phyloP scores from a whole-genome alignment of 1,140 invertebrate genomes.

The Apolygus lucorum region DNA sequence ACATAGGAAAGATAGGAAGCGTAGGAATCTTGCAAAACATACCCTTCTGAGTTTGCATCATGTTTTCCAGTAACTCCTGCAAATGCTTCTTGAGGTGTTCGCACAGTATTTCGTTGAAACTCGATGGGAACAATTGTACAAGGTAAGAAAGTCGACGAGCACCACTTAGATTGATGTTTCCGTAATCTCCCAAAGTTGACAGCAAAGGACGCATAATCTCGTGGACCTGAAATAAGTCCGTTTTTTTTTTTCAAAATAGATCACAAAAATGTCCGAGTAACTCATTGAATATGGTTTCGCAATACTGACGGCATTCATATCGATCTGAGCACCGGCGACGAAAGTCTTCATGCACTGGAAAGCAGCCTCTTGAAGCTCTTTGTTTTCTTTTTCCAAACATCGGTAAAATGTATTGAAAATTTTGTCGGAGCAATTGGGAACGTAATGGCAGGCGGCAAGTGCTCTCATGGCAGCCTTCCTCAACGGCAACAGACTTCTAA shows the following conservation, averaged over 20 bases:
- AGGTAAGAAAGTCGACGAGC: conserved; percentile 82
- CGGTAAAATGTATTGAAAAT: conserved; percentile 88
- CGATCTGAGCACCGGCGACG: conserved; percentile 66
- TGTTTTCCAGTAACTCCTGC: conserved; percentile 61
- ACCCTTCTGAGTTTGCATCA: conserved; percentile 65
- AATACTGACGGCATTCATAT: conserved; percentile 58
- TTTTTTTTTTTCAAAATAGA: too few species aligned
- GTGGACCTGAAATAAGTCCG: conserved; percentile 49
- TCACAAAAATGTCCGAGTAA: too few species aligned
- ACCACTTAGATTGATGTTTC: conserved; percentile 75
- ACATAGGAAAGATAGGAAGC: too few species aligned
- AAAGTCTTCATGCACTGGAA: conserved; percentile 94
- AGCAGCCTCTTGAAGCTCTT: conserved; percentile 82
- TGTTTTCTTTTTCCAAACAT: conserved; percentile 73
- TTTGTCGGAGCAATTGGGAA: conserved; percentile 67
- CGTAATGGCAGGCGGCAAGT: conserved; percentile 82
- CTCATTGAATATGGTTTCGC: too few species aligned
- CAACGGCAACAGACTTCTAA: conserved; percentile 75
- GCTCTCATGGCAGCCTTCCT: conserved; percentile 80
- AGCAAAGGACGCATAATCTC: conserved; percentile 74
- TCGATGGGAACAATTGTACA: conserved; percentile 86
- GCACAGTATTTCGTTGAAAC: conserved; percentile 93
- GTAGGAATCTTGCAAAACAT: too few species aligned
- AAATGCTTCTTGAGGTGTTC: conserved; percentile 81
- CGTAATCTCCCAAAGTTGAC: conserved; percentile 71